Conservation (phyloP, 2,797 vertebrate genomes). For the Chaenodraco wilsoni region DNA sequence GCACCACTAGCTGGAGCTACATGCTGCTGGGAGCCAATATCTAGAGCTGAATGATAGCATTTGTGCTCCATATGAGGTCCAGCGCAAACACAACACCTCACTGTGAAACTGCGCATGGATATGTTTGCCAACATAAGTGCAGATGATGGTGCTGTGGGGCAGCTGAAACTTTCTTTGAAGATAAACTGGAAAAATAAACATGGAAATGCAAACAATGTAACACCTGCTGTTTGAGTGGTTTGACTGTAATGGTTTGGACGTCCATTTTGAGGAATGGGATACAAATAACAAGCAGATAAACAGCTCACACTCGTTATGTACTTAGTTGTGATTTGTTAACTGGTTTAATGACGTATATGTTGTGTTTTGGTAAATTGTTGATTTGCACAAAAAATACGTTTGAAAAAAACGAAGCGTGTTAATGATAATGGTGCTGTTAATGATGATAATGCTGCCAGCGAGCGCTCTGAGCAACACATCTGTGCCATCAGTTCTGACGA, state of each 20-base stretch:
- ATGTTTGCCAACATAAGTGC: conserved; percentile 29
- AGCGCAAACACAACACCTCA: conserved; percentile 23
- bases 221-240: not conserved
- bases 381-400: conserved; percentile 43
- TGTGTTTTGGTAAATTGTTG: conserved; percentile 58
- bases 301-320: conserved; percentile 29
- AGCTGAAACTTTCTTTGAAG: conserved; percentile 16
- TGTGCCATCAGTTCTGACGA: conserved; percentile 27
- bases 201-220: not conserved
- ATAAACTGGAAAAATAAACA: not conserved
- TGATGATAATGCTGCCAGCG: conserved; percentile 36
- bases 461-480: conserved; percentile 52
- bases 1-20: not conserved
- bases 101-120: conserved; percentile 14
- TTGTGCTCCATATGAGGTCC: conserved; percentile 19
- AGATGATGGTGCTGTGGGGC: not conserved
- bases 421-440: conserved; percentile 65
- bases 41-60: conserved; percentile 22
- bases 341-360: conserved; percentile 62
- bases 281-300: conserved; percentile 25
- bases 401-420: conserved; percentile 18
- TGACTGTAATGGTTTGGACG: not conserved
- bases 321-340: conserved; percentile 67
- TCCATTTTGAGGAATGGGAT: not conserved
- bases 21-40: conserved; percentile 28